These are phyloP conservation scores for Carduelis carduelis DNA, from an alignment of 2,797 vertebrate species.

Conservation along the genomic window DNA sequence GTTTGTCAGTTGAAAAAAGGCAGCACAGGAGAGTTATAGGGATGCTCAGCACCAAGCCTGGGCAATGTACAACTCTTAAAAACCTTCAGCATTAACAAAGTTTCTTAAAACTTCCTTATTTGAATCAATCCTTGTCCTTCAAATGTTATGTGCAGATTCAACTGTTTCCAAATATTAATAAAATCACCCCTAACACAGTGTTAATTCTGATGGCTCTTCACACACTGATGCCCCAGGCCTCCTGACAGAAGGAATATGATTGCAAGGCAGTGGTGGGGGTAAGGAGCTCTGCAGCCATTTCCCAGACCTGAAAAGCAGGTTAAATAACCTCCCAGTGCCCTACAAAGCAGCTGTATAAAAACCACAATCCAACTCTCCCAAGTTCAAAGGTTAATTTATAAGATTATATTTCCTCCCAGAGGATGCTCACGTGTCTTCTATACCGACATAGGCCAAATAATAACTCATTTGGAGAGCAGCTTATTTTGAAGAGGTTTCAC, in stretches of 20 bases:
- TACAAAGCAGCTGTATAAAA: not conserved
- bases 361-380: not conserved
- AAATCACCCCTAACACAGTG: not conserved
- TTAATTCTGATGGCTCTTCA: not conserved
- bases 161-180: not conserved
- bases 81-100: not conserved
- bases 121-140: conserved; percentile 30
- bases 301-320: not conserved
- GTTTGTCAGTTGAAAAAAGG: not conserved
- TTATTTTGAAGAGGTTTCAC: conserved; percentile 53
- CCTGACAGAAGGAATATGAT: not conserved
- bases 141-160: conserved; percentile 40
- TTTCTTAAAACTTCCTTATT: conserved; percentile 43
- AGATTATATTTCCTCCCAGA: conserved; percentile 34
- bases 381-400: conserved; percentile 17
- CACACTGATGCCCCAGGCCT: not conserved
- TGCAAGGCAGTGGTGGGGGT: not conserved
- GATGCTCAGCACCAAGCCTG: not conserved
- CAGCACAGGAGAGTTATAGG: not conserved
- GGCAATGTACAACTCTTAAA: rapidly evolving
- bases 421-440: conserved; percentile 32
- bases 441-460: not conserved
- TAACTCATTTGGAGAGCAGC: conserved; percentile 44
- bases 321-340: not conserved
- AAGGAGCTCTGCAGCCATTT: not conserved